phyloP scores from a whole-genome alignment of 2,113 vertebrate species.

The Trematocara unimaculatum region DNA sequence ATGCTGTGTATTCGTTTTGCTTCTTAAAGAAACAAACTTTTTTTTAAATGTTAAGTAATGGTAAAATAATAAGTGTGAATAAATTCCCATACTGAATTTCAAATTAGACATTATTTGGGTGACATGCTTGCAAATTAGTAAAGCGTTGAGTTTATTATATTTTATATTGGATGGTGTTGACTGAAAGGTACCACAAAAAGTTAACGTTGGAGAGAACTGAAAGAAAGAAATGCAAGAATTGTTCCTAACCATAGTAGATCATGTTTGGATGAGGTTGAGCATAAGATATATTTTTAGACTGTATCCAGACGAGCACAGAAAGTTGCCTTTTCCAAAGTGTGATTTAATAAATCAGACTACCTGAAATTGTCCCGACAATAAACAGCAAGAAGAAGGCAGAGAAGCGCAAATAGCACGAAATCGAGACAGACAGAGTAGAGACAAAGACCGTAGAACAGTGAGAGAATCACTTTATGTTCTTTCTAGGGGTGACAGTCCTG shows the following conservation, averaged over 20 bases:
- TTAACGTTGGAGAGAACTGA: not conserved
- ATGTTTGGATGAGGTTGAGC: not conserved
- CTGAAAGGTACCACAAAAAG: not conserved
- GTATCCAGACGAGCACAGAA: not conserved
- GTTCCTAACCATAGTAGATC: not conserved
- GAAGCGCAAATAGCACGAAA: not conserved
- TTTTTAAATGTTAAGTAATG: conserved; percentile 11
- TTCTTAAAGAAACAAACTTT: not conserved
- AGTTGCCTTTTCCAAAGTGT: not conserved
- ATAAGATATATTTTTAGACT: not conserved
- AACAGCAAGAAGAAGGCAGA: not conserved
- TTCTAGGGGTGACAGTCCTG: conserved; percentile 34
- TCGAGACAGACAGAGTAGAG: not conserved
- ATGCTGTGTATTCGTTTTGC: not conserved
- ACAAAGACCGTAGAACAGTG: not conserved
- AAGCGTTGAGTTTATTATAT: conserved; percentile 56
- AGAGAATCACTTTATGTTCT: conserved; percentile 29
- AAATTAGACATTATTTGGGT: conserved; percentile 60
- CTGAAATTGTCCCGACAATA: conserved; percentile 7
- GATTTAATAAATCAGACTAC: conserved; percentile 15
- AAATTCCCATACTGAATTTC: conserved; percentile 69
- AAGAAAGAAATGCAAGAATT: conserved; percentile 25
- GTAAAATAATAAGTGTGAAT: conserved; percentile 61
- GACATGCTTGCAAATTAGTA: conserved; percentile 68
- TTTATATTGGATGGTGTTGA: conserved; percentile 46